Evolutionary conservation across 2,113 vertebrate species (phyloP), one percentile per base, ranked within the genome.

Genomic region (Megaceryle maxima): DNA sequence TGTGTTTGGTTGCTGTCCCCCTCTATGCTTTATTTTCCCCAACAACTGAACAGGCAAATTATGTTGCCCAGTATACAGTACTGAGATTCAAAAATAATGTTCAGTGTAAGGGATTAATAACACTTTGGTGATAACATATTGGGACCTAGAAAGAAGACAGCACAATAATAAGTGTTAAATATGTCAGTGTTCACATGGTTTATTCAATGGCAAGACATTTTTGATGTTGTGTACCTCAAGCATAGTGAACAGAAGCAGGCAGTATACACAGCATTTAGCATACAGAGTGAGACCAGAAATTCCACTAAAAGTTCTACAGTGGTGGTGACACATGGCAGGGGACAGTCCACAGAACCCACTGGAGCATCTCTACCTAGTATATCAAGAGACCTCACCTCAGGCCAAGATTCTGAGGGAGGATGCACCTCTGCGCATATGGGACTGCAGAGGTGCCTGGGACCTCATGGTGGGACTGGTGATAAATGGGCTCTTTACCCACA

Each of bases 11-110:
- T 63, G 29, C 11, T 75, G 31, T 66, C 17, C 25, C 7, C 26
- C 31, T 86, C n/a, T 43, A 16, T 26, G n/a, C 31, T 79, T 91
- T 93, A n/a, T 84, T 94, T 93, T 90, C 43, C 74, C 21, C 68
- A 51, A 19, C 16, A 67, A 69, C 11, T 29, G 16, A 94, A 44
- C 44, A n/a, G 55, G 26, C 8, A 88, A 80, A 69, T 67, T 80
- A 25, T 70, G 13, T 48, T 88, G 43, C 33, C 43, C 28, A 33
- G 25, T 46, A 66, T 19, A 74, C 11, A 76, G 35, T 25, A 51
- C 26, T 6, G 31, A 44, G 35, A 79, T 22, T 80, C 43, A 48
- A 72, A 79, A 33, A 20, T 48, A 57, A 43, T 13, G 25, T 55
- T 85, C 24, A 50, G 13, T 50, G 17, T 44, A 72, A 83, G 24